Conservation (phyloP, 2,888 invertebrate species). For the Agonopterix subpropinquella region DNA sequence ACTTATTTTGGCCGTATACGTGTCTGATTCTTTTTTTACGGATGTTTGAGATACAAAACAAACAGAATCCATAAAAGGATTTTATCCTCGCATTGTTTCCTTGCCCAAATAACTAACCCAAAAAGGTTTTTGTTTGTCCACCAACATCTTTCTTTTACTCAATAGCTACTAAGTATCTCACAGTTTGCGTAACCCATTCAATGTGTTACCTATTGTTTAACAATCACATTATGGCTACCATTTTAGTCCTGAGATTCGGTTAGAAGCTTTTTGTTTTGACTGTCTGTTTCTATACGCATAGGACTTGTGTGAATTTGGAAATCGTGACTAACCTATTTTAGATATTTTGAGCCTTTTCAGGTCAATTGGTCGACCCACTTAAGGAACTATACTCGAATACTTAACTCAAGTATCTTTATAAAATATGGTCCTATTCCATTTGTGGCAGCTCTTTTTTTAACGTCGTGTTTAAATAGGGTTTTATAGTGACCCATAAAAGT, state of each 20-base stretch:
- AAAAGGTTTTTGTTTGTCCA: conserved; percentile 6
- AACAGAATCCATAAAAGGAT: too few species aligned
- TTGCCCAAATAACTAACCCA: too few species aligned
- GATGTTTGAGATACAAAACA: too few species aligned
- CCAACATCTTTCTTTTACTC: conserved; percentile 14
- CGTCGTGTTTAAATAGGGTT: too few species aligned
- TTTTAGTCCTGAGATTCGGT: conserved; percentile 32
- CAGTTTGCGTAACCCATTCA: conserved; percentile 40
- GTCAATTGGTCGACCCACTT: conserved; percentile 27
- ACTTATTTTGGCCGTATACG: too few species aligned
- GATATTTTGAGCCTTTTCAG: conserved; percentile 19
- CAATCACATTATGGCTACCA: conserved; percentile 34
- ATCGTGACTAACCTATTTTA: conserved; percentile 35
- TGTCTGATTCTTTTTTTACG: too few species aligned
- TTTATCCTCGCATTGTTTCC: too few species aligned
- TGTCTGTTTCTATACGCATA: conserved; percentile 31
- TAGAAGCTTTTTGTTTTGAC: conserved; percentile 36
- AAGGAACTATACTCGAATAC: background rate
- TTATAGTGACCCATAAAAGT: too few species aligned
- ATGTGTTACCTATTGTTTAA: conserved; percentile 27
- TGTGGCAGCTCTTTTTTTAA: too few species aligned
- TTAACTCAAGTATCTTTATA: too few species aligned
- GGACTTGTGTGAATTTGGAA: conserved; percentile 42
- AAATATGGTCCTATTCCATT: too few species aligned
- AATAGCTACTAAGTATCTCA: conserved; percentile 39